These are phyloP conservation scores for Leiothrix lutea DNA, from an alignment of 2,113 vertebrate species.

Conservation along the genomic window DNA sequence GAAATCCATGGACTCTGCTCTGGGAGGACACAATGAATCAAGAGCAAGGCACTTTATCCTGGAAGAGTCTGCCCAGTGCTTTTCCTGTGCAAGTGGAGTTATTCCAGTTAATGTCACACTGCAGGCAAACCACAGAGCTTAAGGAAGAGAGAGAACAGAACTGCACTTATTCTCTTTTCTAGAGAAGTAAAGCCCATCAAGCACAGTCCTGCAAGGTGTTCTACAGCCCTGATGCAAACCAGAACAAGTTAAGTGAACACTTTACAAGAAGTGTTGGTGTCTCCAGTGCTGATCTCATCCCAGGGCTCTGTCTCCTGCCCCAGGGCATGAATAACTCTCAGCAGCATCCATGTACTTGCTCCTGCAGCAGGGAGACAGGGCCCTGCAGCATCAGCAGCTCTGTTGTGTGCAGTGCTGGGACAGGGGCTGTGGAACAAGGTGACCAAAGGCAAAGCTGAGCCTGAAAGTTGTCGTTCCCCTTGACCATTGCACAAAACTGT, in stretches of 20 bases:
- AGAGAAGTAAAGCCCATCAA: background rate
- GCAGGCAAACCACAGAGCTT: background rate
- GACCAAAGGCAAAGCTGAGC: background rate
- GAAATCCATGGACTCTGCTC: background rate
- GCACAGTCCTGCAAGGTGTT: background rate
- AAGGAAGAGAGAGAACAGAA: background rate
- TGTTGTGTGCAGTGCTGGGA: background rate
- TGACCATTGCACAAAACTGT: background rate
- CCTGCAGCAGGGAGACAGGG: background rate
- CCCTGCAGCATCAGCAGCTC: background rate
- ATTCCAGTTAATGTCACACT: background rate
- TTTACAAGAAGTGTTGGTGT: background rate
- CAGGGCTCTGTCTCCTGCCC: background rate
- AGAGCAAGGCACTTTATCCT: background rate
- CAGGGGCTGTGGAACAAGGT: background rate
- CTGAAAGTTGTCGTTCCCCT: background rate
- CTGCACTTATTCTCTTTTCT: background rate
- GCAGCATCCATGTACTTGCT: background rate
- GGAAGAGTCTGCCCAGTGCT: background rate
- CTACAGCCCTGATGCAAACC: background rate
- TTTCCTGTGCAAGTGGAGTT: background rate
- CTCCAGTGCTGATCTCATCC: background rate
- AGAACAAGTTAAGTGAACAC: background rate
- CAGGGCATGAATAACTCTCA: background rate
- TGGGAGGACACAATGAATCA: background rate